Evolutionary conservation across 64 coral and sea anemone species (phyloP), one percentile per base, ranked within the genome.

Genomic region (Pocillopora damicornis): DNA sequence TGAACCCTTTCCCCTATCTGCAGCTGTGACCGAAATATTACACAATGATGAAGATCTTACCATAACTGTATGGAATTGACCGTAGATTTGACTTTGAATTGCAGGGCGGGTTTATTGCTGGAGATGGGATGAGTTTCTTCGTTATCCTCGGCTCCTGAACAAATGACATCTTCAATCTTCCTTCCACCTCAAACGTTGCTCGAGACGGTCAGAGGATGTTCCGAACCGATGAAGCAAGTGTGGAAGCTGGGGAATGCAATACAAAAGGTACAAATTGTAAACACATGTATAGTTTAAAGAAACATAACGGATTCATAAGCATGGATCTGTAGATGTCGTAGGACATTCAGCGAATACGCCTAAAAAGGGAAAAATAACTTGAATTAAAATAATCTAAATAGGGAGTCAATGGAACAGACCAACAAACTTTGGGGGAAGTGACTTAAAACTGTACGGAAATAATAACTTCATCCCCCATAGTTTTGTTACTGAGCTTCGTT

Each of bases 211-310:
- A 88, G 74, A 67, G 73, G 75, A 88, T 76, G 23, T 76, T 88
- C 34, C 58, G 86, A 88, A 88, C 58, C 16, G 61, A 77, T 13
- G 74, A 66, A 20, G 92, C 83, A 35, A 73, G 79, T 18, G 77
- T 94, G 15, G 35, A 78, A 34, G 64, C 81, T 11, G 83, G 77
- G 17, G 93, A 88, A 7, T 94, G 93, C 26, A 90, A 94, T 36
- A 63, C 83, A 2, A 76, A 76, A 90, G 93, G 93, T 86, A 86
- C 17, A 22, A 23, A 11, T 1, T 13, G 13, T 63, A 7, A 11
- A 2, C 3, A 51, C 42, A 51, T 0, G 42, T 51, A 51, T 30
- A 30, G 30, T 51, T 51, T 1, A 51, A 51, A 51, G 2, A 51
- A 51, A 51, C 3, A 51, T 51, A 0, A 51, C 42, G 0, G 42